These are phyloP conservation scores for Drosophila cracens DNA, from an alignment of 2,888 invertebrate species.

Conservation along the genomic window DNA sequence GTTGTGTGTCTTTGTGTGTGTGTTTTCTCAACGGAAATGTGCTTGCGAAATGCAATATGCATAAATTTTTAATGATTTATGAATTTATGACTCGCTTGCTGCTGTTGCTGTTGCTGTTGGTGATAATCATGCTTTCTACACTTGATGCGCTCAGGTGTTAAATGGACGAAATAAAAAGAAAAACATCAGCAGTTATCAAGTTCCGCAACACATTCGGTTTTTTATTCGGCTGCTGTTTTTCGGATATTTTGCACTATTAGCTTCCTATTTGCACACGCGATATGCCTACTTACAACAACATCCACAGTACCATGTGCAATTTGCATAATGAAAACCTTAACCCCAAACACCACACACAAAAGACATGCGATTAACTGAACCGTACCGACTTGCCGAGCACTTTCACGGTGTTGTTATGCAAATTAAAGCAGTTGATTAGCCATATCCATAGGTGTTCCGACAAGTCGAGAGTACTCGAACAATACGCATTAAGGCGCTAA, in stretches of 20 bases:
- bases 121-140: constrained; percentile 39
- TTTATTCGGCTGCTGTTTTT: constrained; percentile 31
- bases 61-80: constrained; percentile 39
- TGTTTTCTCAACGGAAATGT: constrained; percentile 39
- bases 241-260: constrained; percentile 64
- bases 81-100: constrained; percentile 18
- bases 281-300: constrained; percentile 19
- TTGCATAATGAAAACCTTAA: constrained; percentile 80
- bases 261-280: constrained; percentile 69
- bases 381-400: constrained; percentile 54
- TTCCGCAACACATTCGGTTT: constrained; percentile 73
- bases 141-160: constrained; percentile 71
- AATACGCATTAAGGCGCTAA: constrained; percentile 49
- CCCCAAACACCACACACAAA: constrained; percentile 51
- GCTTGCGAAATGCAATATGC: constrained; percentile 59
- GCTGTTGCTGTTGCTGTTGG: constrained; percentile 24
- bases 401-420: constrained; percentile 73
- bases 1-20: constrained; percentile 16
- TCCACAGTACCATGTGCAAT: constrained; percentile 35
- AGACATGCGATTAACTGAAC: constrained; percentile 65
- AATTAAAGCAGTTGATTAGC: constrained; percentile 75
- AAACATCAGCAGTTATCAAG: constrained; percentile 34
- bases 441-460: constrained; percentile 22
- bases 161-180: constrained; percentile 41
- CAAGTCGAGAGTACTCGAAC: constrained; percentile 35